A percentile compares a stretch with the other conserved stretches of the same genome.
Conservation (phyloP, 1,140 invertebrate species). For the Drosophila sturtevanti region DNA sequence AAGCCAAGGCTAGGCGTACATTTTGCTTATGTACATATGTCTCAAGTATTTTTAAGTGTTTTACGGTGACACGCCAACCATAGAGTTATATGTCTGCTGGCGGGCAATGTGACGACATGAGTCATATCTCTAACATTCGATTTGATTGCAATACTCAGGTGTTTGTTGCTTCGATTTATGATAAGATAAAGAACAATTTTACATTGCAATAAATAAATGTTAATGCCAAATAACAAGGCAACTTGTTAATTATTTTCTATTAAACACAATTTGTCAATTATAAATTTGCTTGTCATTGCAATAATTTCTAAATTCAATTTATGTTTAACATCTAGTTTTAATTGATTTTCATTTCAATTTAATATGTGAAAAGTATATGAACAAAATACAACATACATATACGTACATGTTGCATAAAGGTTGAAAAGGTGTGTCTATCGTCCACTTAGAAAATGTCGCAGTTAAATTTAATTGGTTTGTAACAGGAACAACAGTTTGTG, state of each 20-base stretch:
- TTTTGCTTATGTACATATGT: slow-evolving; percentile 41
- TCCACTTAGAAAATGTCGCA: slow-evolving; percentile 3
- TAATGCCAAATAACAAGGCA: background rate
- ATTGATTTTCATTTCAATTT: background rate
- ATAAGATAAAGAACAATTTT: background rate
- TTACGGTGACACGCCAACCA: slow-evolving; percentile 51
- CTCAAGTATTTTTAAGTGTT: slow-evolving; percentile 49
- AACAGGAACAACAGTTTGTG: slow-evolving; percentile 3
- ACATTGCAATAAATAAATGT: background rate
- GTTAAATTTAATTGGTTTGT: slow-evolving; percentile 7
- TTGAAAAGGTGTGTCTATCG: background rate
- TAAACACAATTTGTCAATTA: slow-evolving; percentile 1
- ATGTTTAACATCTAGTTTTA: background rate
- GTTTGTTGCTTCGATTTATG: background rate
- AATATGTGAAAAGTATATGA: background rate
- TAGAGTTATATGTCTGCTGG: slow-evolving; percentile 20
- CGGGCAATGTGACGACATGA: background rate
- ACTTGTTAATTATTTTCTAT: slow-evolving; percentile 5
- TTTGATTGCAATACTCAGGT: background rate
- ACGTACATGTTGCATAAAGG: background rate
- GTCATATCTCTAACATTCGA: background rate
- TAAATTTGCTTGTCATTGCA: background rate
- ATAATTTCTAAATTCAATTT: background rate
- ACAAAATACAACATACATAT: no score
- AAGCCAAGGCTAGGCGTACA: slow-evolving; percentile 25